phyloP scores from a whole-genome alignment of 2,113 vertebrate species.

The Plotosus lineatus region DNA sequence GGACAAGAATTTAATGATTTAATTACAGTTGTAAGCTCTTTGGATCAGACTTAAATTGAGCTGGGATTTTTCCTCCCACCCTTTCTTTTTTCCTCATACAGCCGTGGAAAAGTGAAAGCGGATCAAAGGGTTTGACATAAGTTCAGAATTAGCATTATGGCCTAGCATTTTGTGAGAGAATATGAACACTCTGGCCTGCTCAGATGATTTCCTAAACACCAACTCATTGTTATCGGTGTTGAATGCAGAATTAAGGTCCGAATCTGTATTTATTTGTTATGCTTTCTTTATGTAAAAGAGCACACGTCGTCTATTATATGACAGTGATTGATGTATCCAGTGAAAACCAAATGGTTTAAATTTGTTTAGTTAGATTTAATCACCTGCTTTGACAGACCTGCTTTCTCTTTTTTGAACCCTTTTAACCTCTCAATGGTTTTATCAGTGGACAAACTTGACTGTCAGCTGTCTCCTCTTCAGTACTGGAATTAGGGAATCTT shows the following conservation, averaged over 20 bases:
- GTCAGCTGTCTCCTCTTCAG: constrained; percentile 40
- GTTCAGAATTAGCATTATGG: constrained; percentile 66
- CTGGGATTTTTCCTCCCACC: constrained; percentile 69
- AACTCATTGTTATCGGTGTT: background rate
- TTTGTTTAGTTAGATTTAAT: background rate
- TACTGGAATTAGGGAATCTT: constrained; percentile 46
- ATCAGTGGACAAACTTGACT: constrained; percentile 37
- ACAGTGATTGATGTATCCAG: background rate
- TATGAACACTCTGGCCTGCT: constrained; percentile 6
- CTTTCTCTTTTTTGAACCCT: constrained; percentile 28
- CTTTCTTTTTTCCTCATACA: constrained; percentile 61
- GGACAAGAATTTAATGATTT: constrained; percentile 98
- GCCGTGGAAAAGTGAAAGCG: constrained; percentile 68
- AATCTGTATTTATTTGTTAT: background rate
- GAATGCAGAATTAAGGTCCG: background rate
- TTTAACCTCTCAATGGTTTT: constrained; percentile 37
- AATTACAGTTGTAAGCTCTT: constrained; percentile 98
- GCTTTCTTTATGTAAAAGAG: background rate
- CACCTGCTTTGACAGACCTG: background rate
- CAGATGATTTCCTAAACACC: constrained; percentile 24
- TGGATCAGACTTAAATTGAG: constrained; percentile 94
- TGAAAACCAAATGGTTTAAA: background rate
- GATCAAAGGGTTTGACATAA: constrained; percentile 75
- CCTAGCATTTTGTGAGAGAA: constrained; percentile 56
- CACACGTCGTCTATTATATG: background rate